Percentiles rank a stretch among this genome's conserved stretches.
Conservation (phyloP, 2,113 vertebrate genomes). For the Cyrtonyx montezumae region DNA sequence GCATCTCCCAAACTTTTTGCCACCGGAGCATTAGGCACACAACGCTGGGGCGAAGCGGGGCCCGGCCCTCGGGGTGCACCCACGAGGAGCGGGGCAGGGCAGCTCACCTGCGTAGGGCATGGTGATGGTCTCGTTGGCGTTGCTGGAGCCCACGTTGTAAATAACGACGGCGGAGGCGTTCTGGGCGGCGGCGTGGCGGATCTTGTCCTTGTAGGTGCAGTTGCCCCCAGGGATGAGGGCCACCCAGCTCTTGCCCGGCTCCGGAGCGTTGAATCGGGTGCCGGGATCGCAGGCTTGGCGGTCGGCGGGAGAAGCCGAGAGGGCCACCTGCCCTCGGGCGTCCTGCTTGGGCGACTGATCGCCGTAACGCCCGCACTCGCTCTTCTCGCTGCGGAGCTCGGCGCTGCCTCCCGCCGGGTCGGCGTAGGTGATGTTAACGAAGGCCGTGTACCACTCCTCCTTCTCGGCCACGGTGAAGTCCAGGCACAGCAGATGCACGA, state of each 20-base stretch:
- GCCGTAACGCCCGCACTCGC: conserved; percentile 95
- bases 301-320: conserved; percentile 82
- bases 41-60: fast-evolving
- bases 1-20: background rate
- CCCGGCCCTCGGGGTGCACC: background rate
- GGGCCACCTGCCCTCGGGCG: conserved; percentile 86
- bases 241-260: conserved; percentile 84
- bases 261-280: conserved; percentile 82
- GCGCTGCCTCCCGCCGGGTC: conserved; percentile 82
- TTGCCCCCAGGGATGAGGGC: conserved; percentile 93
- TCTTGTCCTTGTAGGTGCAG: conserved; percentile 93
- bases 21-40: background rate
- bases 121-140: conserved; percentile 92
- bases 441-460: conserved; percentile 99
- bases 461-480: conserved; percentile 98
- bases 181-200: conserved; percentile 86
- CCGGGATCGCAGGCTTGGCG: conserved; percentile 88
- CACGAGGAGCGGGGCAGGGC: fast-evolving
- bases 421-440: conserved; percentile 94
- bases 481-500: conserved; percentile 94
- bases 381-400: conserved; percentile 88
- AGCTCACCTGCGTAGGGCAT: conserved; percentile 93
- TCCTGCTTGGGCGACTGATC: conserved; percentile 96
- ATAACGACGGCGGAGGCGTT: conserved; percentile 96
- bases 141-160: conserved; percentile 89